Base-by-base conservation (phyloP, 2,113 vertebrate species). In the Puma concolor region DNA sequence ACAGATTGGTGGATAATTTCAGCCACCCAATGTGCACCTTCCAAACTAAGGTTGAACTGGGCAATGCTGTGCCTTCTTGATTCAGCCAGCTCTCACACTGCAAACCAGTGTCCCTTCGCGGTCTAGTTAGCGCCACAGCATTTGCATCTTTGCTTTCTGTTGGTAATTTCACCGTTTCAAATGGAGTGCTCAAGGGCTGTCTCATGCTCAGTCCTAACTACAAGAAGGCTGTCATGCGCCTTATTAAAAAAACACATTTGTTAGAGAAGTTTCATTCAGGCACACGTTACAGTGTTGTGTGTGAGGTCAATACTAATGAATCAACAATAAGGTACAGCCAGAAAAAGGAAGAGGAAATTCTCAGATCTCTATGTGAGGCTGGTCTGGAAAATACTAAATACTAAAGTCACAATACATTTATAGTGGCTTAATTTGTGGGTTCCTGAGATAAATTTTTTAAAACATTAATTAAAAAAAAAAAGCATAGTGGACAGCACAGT, bases 41-140 rank as follows among this genome's bases (percentile, higher is more conserved):
- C 63, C 2, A 0, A 38, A 33, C 1, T 17, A 7, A 91, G 27
- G 4, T 4, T 23, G 48, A 54, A 41, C 2, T 12, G 48, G 15
- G 10, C 16, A 31, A 48, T 1, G 4, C 2, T 13, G 27, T 31
- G 21, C 2, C 19, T 50, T 48, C 12, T 12, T 23, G 25, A 0
- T 27, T 52, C 21, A 44, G 31, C 11, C 25, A 33, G 19, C 23
- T 77, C 85, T 64, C 50, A 19, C 12, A 25, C 1, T 4, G 9
- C 41, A 66, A 54, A 64, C 7, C 48, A 63, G 41, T 5, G 2
- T 76, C 38, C 13, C 29, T 29, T 33, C 8, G 0, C 2, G 13
- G 25, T 64, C 14, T 21, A 38, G 6, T n/a, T 4, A 44, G 38
- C 33, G 31, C 13, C 7, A 27, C 2, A 3, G 1, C 25, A 27